A percentile compares a stretch with the other conserved stretches of the same genome.
Conservation (phyloP, 23 tunicate species). For the Styela plicata region DNA sequence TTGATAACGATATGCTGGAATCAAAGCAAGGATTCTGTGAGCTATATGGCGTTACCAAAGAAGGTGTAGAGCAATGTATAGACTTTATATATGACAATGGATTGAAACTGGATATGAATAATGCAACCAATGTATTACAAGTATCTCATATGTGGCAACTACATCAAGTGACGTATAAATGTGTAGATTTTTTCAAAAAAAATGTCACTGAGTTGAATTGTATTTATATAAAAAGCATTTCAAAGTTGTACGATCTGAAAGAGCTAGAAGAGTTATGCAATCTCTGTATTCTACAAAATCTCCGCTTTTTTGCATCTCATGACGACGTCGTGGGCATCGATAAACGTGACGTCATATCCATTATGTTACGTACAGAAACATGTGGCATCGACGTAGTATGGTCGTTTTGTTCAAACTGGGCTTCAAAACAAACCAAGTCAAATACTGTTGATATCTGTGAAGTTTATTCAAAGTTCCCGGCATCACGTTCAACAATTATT, state of each 20-base stretch:
- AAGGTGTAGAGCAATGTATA: no score
- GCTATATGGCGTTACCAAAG: no score
- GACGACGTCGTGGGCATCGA: not conserved
- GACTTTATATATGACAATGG: not conserved
- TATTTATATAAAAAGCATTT: no score
- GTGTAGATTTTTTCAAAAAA: not conserved
- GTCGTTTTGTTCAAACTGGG: not conserved
- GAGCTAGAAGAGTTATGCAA: not conserved
- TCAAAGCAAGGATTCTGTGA: no score
- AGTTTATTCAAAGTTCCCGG: not conserved
- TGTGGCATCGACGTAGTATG: not conserved
- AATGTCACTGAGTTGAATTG: not conserved
- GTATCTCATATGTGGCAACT: not conserved
- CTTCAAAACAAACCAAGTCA: not conserved
- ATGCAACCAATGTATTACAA: not conserved
- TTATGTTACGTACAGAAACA: not conserved
- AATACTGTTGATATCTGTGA: not conserved
- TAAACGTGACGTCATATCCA: not conserved
- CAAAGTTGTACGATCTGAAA: not conserved
- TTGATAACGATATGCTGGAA: no score
- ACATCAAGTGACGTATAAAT: not conserved
- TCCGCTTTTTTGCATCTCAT: no score
- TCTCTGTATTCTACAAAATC: not conserved
- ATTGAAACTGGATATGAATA: not conserved
- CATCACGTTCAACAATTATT: not conserved